A percentile compares a stretch with the other conserved stretches of the same genome.
Evolutionary conservation across 2,797 vertebrate species (phyloP).

Genomic region (Spinibarbus caldwelli): DNA sequence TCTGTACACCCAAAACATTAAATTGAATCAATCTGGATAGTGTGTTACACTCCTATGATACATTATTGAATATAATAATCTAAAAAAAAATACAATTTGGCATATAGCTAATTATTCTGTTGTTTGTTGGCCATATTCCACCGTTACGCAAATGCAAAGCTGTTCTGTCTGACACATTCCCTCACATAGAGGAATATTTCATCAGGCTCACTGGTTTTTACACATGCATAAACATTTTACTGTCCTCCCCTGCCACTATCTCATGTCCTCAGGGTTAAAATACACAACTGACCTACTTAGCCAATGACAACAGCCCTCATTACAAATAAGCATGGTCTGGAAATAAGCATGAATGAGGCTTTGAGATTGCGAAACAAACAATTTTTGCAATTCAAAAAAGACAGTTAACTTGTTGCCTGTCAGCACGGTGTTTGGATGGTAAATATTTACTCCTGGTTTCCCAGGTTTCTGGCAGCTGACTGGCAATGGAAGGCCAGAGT

Average conservation of each 20-base stretch:
- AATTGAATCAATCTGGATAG: neutral
- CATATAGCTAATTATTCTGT: neutral
- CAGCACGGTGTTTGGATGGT: conserved; percentile 41
- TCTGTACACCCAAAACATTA: neutral
- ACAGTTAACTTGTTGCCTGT: conserved; percentile 44
- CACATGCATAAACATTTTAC: conserved; percentile 68
- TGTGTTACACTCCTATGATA: neutral
- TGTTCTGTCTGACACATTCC: conserved; percentile 5
- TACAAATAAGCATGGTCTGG: conserved; percentile 12
- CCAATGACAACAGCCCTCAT: conserved; percentile 63
- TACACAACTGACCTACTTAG: conserved; percentile 80
- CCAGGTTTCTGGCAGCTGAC: conserved; percentile 55
- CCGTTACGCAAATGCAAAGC: conserved; percentile 15
- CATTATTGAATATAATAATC: neutral
- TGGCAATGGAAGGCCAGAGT: conserved; percentile 16
- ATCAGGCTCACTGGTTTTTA: conserved; percentile 64
- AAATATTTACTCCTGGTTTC: conserved; percentile 66
- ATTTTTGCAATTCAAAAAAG: conserved; percentile 17
- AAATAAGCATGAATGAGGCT: conserved; percentile 46
- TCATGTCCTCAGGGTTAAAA: conserved; percentile 74
- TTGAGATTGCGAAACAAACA: conserved; percentile 15
- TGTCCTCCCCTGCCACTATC: conserved; percentile 66
- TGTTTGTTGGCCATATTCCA: neutral
- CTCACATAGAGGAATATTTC: conserved; percentile 39
- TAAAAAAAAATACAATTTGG: neutral